A percentile compares a stretch with the other conserved stretches of the same genome.
Evolutionary conservation across 1,140 invertebrate species (phyloP).

Genomic region (Macrosteles quadrilineatus): DNA sequence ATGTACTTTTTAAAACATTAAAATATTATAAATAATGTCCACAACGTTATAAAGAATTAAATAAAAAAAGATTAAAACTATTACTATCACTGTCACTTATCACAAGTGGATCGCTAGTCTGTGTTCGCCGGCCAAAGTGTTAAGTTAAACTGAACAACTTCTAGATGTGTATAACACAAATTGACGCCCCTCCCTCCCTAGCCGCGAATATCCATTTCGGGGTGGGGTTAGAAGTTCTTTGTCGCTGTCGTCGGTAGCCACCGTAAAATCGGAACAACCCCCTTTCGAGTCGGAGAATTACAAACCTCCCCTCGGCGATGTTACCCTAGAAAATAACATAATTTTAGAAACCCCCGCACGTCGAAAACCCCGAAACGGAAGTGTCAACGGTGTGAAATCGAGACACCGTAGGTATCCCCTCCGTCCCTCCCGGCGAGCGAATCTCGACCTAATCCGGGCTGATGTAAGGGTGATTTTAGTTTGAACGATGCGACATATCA

Average conservation of each 20-base stretch:
- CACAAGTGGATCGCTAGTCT: background rate
- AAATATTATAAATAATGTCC: background rate
- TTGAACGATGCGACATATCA: conserved; percentile 1
- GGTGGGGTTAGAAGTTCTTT: conserved; percentile 23
- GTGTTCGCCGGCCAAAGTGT: background rate
- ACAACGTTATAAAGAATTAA: background rate
- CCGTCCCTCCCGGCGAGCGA: conserved; percentile 19
- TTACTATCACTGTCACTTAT: conserved; percentile 4
- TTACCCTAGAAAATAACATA: conserved; percentile 34
- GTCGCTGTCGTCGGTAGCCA: conserved; percentile 27
- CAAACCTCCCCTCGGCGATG: conserved; percentile 32
- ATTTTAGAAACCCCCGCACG: conserved; percentile 27
- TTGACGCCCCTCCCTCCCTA: conserved; percentile 9
- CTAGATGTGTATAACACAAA: conserved; percentile 12
- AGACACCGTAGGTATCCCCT: conserved; percentile 25
- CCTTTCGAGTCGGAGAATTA: conserved; percentile 31
- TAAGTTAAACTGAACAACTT: conserved; percentile 18
- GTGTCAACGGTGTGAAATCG: conserved; percentile 33
- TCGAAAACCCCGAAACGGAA: conserved; percentile 32
- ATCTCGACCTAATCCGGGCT: conserved; percentile 31
- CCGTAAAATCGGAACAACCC: conserved; percentile 31
- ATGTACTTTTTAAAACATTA: no score
- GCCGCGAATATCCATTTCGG: conserved; percentile 26
- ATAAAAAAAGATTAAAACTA: no score
- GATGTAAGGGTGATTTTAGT: conserved; percentile 34